A percentile compares a stretch with the other conserved stretches of the same genome.
These are phyloP conservation scores for Leptinotarsa lineolata DNA, from an alignment of 1,140 invertebrate genomes.

Conservation along the genomic window DNA sequence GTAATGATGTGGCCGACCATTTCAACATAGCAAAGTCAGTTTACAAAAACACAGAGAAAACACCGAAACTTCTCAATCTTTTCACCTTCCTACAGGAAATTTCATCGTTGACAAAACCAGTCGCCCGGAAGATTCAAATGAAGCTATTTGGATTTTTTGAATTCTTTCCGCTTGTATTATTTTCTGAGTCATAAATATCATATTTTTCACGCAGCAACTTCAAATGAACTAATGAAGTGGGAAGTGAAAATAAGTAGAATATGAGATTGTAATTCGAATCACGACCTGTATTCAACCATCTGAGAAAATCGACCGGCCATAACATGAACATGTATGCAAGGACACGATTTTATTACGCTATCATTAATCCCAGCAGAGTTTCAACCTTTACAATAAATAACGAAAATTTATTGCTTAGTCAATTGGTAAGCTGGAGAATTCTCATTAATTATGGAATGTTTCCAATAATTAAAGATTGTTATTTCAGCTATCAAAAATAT, in stretches of 20 bases:
- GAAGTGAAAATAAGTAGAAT: not conserved
- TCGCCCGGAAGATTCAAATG: too few relatives aligned
- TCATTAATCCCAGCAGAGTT: too few relatives aligned
- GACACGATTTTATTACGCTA: not conserved
- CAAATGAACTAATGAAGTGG: not conserved
- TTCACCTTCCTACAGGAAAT: too few relatives aligned
- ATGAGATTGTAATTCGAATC: constrained; percentile 1
- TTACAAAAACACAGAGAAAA: too few relatives aligned
- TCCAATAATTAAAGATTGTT: not conserved
- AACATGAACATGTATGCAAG: constrained; percentile 3
- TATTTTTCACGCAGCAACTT: too few relatives aligned
- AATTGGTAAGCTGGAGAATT: not conserved
- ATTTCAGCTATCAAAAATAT: not conserved
- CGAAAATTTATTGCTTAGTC: not conserved
- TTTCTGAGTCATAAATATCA: too few relatives aligned
- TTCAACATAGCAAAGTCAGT: too few relatives aligned
- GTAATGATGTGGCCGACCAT: too few relatives aligned
- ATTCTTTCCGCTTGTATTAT: too few relatives aligned
- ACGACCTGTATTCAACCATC: not conserved
- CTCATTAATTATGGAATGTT: not conserved
- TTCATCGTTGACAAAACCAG: too few relatives aligned
- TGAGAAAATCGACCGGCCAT: not conserved
- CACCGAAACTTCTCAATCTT: too few relatives aligned
- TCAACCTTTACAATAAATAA: not conserved
- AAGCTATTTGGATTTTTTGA: too few relatives aligned